Percentiles rank a stretch among this genome's conserved stretches.
These are phyloP conservation scores for Tyrannus savana DNA, from an alignment of 2,113 vertebrate species.

Conservation along the genomic window DNA sequence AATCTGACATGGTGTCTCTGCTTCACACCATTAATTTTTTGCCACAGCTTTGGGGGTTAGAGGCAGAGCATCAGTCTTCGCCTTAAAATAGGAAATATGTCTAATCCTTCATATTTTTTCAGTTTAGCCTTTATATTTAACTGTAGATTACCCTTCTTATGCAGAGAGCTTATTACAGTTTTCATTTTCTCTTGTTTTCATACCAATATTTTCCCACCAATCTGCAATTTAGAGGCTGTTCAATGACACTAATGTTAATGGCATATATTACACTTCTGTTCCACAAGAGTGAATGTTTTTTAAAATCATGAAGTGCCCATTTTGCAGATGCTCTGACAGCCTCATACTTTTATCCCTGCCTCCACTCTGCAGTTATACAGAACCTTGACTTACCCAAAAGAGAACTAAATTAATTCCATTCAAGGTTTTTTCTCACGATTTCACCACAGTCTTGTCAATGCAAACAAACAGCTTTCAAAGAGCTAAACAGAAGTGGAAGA, in stretches of 20 bases:
- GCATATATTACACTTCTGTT: conserved; percentile 72
- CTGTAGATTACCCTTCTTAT: conserved; percentile 61
- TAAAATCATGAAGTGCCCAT: conserved; percentile 69
- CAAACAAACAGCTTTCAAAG: neutral
- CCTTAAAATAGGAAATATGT: conserved; percentile 28
- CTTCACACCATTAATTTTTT: conserved; percentile 34
- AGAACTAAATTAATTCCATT: conserved; percentile 44
- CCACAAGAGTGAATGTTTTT: conserved; percentile 64
- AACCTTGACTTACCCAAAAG: neutral
- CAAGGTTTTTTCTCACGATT: neutral
- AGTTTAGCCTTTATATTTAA: conserved; percentile 51
- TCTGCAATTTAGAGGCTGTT: conserved; percentile 66
- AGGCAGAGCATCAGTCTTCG: neutral
- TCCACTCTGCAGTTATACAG: conserved; percentile 27
- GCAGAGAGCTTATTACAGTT: conserved; percentile 55
- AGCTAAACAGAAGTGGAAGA: neutral
- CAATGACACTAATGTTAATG: conserved; percentile 69
- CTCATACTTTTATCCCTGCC: conserved; percentile 24
- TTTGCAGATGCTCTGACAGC: conserved; percentile 71
- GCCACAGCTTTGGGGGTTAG: conserved; percentile 19
- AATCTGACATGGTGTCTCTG: conserved; percentile 9
- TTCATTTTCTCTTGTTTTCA: conserved; percentile 71
- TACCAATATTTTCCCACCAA: conserved; percentile 70
- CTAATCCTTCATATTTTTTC: conserved; percentile 42
- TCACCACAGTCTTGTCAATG: neutral